Evolutionary conservation across 2,888 invertebrate species (phyloP).

Genomic region (Charanyca ferruginea): DNA sequence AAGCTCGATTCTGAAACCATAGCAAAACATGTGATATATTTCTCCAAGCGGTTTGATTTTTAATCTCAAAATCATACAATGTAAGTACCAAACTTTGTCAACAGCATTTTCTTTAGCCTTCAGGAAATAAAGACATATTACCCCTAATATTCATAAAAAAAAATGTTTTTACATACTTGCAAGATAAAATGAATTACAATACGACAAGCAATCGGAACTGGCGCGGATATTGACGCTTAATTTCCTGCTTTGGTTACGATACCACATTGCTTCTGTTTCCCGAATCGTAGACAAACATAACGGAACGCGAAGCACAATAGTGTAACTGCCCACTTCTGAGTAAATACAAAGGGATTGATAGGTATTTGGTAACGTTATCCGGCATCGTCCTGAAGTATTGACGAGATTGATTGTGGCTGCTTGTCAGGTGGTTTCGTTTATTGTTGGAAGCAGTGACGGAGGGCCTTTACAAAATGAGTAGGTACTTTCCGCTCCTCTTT

Average conservation of each 20-base stretch:
- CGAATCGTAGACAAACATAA: slow-evolving; percentile 40
- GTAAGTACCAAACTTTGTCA: no score
- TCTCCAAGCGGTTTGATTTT: no score
- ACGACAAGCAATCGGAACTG: slow-evolving; percentile 45
- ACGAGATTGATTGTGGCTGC: slow-evolving; percentile 37
- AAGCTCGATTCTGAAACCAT: background rate
- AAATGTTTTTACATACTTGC: background rate
- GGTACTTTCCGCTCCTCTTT: slow-evolving; percentile 19
- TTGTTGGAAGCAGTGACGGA: slow-evolving; percentile 20
- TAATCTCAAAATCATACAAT: no score
- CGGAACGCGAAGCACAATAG: slow-evolving; percentile 22
- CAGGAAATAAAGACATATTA: background rate
- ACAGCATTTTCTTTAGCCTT: no score
- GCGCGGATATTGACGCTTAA: slow-evolving; percentile 53
- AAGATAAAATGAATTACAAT: slow-evolving; percentile 16
- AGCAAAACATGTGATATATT: no score
- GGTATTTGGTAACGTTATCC: slow-evolving; percentile 44
- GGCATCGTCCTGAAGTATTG: slow-evolving; percentile 51
- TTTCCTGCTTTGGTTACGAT: slow-evolving; percentile 61
- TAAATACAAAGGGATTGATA: slow-evolving; percentile 61
- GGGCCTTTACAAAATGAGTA: slow-evolving; percentile 18
- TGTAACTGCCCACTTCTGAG: slow-evolving; percentile 46
- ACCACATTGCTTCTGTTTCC: slow-evolving; percentile 35
- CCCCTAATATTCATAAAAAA: background rate
- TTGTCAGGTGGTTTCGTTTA: slow-evolving; percentile 29